Conservation (phyloP, 2,888 invertebrate species). For the Tetragnatha montana region DNA sequence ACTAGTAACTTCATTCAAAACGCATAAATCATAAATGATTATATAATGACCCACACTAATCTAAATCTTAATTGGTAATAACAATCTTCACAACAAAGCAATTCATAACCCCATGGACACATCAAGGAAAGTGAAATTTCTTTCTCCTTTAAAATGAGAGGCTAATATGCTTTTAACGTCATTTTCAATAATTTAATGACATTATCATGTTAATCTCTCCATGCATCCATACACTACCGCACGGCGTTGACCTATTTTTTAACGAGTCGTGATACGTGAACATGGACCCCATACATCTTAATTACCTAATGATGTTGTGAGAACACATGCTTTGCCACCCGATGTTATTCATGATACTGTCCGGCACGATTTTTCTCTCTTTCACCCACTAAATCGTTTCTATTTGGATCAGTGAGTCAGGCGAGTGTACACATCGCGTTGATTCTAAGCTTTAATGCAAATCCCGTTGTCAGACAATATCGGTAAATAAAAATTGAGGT, state of each 20-base stretch:
- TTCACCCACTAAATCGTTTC: slow-evolving; percentile 26
- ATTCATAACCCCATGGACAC: background rate
- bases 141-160: background rate
- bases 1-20: no score
- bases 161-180: background rate
- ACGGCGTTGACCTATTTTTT: slow-evolving; percentile 54
- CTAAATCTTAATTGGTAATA: background rate
- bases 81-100: background rate
- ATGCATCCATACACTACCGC: slow-evolving; percentile 34
- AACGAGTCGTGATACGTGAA: slow-evolving; percentile 34
- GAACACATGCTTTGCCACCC: slow-evolving; percentile 34
- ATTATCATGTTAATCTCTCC: slow-evolving; percentile 31
- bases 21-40: background rate
- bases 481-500: no score
- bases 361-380: slow-evolving; percentile 25
- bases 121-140: background rate
- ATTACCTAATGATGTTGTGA: slow-evolving; percentile 52
- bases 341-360: slow-evolving; percentile 38
- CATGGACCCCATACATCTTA: slow-evolving; percentile 58
- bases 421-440: background rate
- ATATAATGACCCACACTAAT: background rate
- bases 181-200: slow-evolving; percentile 28
- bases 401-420: slow-evolving; percentile 18
- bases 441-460: no score
- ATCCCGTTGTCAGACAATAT: no score